A percentile compares a stretch with the other conserved stretches of the same genome.
Conservation (phyloP, 2,888 invertebrate species). For the Pelosia muscerda region DNA sequence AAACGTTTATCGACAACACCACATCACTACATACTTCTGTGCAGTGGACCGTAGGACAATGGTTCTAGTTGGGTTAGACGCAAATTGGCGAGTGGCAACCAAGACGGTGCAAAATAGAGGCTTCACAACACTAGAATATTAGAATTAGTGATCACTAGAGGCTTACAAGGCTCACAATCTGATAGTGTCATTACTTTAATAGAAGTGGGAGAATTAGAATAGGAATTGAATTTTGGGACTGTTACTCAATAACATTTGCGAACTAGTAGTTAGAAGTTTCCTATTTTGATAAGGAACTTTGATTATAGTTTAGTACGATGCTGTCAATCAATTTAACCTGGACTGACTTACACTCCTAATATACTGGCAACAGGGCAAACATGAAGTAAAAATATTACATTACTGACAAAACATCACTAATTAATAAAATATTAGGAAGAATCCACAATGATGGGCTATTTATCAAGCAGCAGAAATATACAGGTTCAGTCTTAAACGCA, state of each 20-base stretch:
- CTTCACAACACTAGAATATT: constrained; percentile 23
- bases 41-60: constrained; percentile 63
- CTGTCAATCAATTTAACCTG: too few relatives aligned
- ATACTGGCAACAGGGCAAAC: too few relatives aligned
- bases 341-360: too few relatives aligned
- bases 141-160: constrained; percentile 6
- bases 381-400: too few relatives aligned
- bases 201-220: neutral
- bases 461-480: too few relatives aligned
- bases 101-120: constrained; percentile 50
- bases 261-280: neutral
- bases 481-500: too few relatives aligned
- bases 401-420: too few relatives aligned
- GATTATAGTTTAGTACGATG: too few relatives aligned
- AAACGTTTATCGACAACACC: constrained; percentile 29
- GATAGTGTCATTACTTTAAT: neutral
- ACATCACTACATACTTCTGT: constrained; percentile 50
- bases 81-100: constrained; percentile 60
- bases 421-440: too few relatives aligned
- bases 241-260: neutral
- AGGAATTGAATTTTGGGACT: neutral
- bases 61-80: constrained; percentile 58
- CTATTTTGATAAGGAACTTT: too few relatives aligned
- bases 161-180: neutral
- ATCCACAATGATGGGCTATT: too few relatives aligned